Conservation (phyloP, 2,797 vertebrate species). For the Hirundo rustica region DNA sequence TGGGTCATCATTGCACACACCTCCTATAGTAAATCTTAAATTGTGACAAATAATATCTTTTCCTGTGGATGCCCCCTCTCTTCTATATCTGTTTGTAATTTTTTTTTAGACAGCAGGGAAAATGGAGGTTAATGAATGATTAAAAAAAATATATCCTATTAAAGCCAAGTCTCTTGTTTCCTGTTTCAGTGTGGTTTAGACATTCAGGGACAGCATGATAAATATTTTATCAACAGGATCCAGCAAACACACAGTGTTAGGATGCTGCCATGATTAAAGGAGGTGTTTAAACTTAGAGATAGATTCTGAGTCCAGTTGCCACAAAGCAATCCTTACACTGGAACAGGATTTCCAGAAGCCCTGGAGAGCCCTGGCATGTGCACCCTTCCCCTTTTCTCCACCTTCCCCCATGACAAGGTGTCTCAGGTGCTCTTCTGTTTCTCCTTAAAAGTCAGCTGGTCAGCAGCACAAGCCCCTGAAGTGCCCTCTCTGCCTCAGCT, state of each 20-base stretch:
- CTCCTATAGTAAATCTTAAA: not conserved
- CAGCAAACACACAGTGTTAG: not conserved
- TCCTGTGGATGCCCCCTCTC: not conserved
- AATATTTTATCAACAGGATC: constrained; percentile 29
- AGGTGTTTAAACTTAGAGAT: not conserved
- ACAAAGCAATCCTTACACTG: accelerated
- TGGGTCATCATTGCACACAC: not conserved
- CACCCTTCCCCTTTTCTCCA: not conserved
- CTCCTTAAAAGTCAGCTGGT: not conserved
- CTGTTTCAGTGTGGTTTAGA: not conserved
- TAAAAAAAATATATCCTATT: constrained; percentile 2
- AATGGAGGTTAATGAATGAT: constrained; percentile 30
- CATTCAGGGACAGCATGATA: constrained; percentile 17
- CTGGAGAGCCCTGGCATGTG: not conserved
- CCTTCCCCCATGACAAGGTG: not conserved
- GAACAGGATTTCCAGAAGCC: not conserved
- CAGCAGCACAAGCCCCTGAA: not conserved
- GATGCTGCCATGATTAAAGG: not conserved
- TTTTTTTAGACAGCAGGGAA: not conserved
- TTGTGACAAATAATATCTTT: not conserved
- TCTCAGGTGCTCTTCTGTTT: not conserved
- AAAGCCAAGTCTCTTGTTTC: constrained; percentile 17
- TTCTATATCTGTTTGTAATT: not conserved
- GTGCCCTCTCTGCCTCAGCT: not conserved
- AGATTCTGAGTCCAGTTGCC: not conserved